phyloP scores from a whole-genome alignment of 2,797 vertebrate species.

The Hippopotamyrus pictus region DNA sequence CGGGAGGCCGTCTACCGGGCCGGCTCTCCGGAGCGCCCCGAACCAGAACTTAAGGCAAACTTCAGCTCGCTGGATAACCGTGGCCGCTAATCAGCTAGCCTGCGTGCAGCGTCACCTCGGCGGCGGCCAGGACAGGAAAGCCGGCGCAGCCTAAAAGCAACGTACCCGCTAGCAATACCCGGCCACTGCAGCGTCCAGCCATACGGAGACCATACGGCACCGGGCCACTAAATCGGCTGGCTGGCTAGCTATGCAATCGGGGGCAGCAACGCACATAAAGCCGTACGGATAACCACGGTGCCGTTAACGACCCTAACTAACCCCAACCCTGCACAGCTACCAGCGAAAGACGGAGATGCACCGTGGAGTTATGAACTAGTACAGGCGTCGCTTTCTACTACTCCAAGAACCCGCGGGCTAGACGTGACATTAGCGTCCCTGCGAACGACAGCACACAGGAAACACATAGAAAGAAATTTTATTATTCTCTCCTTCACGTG shows the following conservation, averaged over 20 bases:
- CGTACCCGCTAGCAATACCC: background rate
- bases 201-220: background rate
- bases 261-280: background rate
- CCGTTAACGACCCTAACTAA: background rate
- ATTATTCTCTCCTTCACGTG: background rate
- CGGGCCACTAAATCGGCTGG: background rate
- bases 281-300: background rate
- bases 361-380: background rate
- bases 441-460: background rate
- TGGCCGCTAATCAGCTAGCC: background rate
- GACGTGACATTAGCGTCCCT: background rate
- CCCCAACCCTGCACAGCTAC: background rate
- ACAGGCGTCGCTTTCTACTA: background rate
- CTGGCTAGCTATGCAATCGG: background rate
- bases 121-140: background rate
- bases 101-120: background rate
- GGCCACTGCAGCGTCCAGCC: background rate
- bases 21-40: background rate
- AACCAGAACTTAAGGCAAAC: background rate
- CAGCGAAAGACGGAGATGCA: background rate
- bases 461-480: background rate
- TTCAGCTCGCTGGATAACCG: background rate
- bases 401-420: background rate
- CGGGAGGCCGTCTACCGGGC: conserved; percentile 21
- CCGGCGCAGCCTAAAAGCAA: background rate